Conservation (phyloP, 2,888 invertebrate genomes). For the Deroplatys truncata region DNA sequence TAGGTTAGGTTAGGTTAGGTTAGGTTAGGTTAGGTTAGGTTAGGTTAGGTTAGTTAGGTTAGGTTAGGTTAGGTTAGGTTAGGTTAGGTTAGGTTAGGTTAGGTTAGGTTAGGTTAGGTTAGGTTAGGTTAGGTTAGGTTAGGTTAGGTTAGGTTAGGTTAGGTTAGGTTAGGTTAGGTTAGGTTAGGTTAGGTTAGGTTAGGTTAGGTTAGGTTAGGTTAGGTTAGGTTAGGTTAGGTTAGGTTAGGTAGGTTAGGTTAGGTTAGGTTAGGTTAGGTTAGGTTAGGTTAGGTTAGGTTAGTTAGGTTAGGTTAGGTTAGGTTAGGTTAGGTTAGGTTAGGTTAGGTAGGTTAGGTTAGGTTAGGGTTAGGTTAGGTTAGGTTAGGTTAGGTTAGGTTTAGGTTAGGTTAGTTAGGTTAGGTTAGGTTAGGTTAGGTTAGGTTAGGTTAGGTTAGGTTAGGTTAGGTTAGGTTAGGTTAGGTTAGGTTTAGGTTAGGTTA, state of each 20-base stretch:
- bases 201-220: slow-evolving; percentile 29
- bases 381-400: background rate
- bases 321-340: no score
- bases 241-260: slow-evolving; percentile 28
- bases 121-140: slow-evolving; percentile 33
- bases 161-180: slow-evolving; percentile 35
- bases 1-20: no score
- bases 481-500: no score
- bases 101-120: slow-evolving; percentile 34
- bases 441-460: background rate
- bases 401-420: background rate
- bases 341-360: no score
- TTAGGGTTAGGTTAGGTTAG: slow-evolving; percentile 31
- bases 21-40: no score
- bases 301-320: no score
- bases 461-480: background rate
- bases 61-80: no score
- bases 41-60: no score
- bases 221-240: background rate
- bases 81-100: slow-evolving; percentile 33
- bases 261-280: background rate
- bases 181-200: slow-evolving; percentile 31
- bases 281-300: no score
- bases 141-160: slow-evolving; percentile 35
- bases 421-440: background rate